Evolutionary conservation across 2,113 vertebrate genomes (phyloP).

Genomic region (Grammomys surdaster): DNA sequence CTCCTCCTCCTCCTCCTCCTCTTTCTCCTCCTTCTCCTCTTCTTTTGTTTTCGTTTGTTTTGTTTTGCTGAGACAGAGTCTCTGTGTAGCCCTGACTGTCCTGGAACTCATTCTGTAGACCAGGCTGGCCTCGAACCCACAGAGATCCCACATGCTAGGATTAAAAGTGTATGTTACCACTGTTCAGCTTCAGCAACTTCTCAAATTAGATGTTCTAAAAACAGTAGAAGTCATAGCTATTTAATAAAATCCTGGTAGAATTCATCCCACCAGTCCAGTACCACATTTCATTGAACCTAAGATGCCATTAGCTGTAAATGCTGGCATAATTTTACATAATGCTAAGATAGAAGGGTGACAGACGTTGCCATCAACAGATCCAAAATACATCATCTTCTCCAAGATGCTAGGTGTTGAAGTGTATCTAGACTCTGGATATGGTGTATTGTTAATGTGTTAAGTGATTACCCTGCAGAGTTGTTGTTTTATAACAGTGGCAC

Average conservation of each 20-base stretch:
- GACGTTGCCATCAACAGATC: neutral
- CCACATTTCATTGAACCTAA: neutral
- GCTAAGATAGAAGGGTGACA: neutral
- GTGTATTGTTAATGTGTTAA: no score
- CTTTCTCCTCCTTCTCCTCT: no score
- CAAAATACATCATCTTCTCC: neutral
- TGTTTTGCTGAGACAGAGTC: neutral
- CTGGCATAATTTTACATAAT: neutral
- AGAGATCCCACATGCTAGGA: neutral
- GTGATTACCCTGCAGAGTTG: neutral
- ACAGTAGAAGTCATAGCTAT: neutral
- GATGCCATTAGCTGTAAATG: neutral
- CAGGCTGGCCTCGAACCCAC: neutral
- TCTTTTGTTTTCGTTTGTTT: neutral
- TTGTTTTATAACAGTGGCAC: conserved; percentile 14
- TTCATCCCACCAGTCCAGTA: neutral
- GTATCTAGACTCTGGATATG: no score
- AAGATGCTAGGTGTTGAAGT: no score
- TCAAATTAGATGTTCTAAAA: conserved; percentile 12
- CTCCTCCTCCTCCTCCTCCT: no score
- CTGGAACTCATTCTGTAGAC: neutral
- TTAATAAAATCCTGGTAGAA: neutral
- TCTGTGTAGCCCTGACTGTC: neutral
- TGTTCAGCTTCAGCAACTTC: neutral
- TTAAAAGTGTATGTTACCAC: neutral